A percentile compares a stretch with the other conserved stretches of the same genome.
Evolutionary conservation across 1,140 invertebrate species (phyloP).

Genomic region (Aphelenchoides fujianensis): DNA sequence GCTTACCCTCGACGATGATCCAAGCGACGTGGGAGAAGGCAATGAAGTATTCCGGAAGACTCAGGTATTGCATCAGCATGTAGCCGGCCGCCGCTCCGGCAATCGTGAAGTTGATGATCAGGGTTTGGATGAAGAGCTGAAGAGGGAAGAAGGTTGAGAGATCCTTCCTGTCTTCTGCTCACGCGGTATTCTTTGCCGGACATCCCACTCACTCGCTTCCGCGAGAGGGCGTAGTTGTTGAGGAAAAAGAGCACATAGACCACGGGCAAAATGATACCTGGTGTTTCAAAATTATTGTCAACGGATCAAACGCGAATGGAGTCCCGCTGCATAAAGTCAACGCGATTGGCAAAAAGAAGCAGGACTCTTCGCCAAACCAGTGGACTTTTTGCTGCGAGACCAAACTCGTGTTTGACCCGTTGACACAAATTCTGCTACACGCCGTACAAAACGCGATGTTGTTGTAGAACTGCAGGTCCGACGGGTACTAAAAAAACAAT

Average conservation of each 20-base stretch:
- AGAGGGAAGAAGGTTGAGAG: not conserved
- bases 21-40: not conserved
- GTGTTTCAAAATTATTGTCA: too few species aligned
- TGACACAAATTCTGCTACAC: not conserved
- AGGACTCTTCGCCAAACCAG: not conserved
- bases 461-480: not conserved
- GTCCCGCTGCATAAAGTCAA: too few species aligned
- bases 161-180: not conserved
- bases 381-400: not conserved
- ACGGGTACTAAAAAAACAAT: not conserved
- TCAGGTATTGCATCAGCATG: not conserved
- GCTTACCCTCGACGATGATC: constrained; percentile 11
- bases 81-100: not conserved
- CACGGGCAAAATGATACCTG: not conserved
- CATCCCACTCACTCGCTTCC: constrained; percentile 3
- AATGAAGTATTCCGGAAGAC: not conserved
- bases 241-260: constrained; percentile 3
- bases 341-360: not conserved
- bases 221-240: constrained; percentile 4
- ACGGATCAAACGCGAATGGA: too few species aligned
- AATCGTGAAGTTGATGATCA: not conserved
- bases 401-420: not conserved
- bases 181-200: constrained; percentile 7
- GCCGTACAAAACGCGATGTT: not conserved
- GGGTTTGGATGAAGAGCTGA: constrained; percentile 8